phyloP scores from a whole-genome alignment of 2,888 invertebrate genomes.

The Nebria brevicollis region DNA sequence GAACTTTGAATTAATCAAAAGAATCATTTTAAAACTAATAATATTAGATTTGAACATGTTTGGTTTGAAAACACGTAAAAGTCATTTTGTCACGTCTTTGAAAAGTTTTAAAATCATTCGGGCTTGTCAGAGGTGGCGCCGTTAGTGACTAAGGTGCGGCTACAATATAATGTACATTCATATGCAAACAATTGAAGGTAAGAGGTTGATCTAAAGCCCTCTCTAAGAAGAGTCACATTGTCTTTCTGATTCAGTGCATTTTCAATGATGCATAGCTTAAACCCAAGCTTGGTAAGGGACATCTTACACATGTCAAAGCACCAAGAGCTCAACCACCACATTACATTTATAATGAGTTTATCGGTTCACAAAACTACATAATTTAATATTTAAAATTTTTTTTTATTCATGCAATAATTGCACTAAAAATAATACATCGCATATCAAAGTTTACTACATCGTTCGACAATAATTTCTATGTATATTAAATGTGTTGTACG shows the following conservation, averaged over 20 bases:
- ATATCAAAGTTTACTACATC: too few species aligned
- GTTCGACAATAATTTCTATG: too few species aligned
- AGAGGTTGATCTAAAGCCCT: slow-evolving; percentile 3
- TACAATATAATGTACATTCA: slow-evolving; percentile 1
- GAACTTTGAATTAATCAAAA: not conserved
- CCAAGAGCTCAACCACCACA: not conserved
- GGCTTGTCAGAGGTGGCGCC: slow-evolving; percentile 15
- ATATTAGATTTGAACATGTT: not conserved
- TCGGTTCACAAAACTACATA: too few species aligned
- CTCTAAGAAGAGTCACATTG: slow-evolving; percentile 14
- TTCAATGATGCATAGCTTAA: slow-evolving; percentile 13
- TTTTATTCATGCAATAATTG: too few species aligned
- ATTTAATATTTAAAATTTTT: too few species aligned
- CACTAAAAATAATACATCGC: too few species aligned
- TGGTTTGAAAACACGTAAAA: not conserved
- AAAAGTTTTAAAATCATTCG: not conserved
- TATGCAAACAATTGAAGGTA: slow-evolving; percentile 27
- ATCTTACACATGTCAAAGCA: not conserved
- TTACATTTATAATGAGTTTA: not conserved
- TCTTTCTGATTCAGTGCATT: slow-evolving; percentile 17
- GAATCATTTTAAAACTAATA: not conserved
- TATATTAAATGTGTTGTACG: too few species aligned
- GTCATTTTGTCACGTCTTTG: not conserved
- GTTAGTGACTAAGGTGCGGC: slow-evolving; percentile 15
- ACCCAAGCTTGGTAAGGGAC: not conserved